phyloP scores from a whole-genome alignment of 1,140 invertebrate genomes.

The Amphibalanus amphitrite region DNA sequence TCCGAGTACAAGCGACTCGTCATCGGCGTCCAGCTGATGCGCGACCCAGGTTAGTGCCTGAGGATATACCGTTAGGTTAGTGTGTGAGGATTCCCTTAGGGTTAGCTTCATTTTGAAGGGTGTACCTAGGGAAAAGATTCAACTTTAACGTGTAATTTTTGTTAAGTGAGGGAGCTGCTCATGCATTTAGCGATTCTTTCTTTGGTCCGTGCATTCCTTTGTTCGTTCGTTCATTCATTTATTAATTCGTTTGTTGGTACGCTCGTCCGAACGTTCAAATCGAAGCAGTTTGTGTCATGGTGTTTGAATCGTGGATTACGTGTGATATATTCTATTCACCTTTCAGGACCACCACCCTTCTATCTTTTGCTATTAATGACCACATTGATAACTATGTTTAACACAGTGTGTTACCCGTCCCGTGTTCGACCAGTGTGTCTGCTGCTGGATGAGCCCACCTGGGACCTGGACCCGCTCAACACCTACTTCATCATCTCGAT shows the following conservation, averaged over 20 bases:
- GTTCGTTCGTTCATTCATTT: too few relatives aligned
- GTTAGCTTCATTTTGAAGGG: too few relatives aligned
- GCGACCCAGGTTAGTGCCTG: constrained; percentile 58
- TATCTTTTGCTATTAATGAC: too few relatives aligned
- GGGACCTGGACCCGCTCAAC: constrained; percentile 73
- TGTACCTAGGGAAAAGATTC: neutral
- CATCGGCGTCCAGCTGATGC: constrained; percentile 69
- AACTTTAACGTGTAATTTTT: neutral
- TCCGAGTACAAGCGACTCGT: constrained; percentile 68
- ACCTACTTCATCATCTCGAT: constrained; percentile 84
- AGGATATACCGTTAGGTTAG: too few relatives aligned
- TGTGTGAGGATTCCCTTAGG: too few relatives aligned
- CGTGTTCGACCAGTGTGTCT: constrained; percentile 44
- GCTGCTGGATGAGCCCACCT: constrained; percentile 74
- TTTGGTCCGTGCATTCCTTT: too few relatives aligned
- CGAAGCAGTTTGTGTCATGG: too few relatives aligned
- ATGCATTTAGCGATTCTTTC: too few relatives aligned
- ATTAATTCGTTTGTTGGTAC: too few relatives aligned
- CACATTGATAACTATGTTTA: neutral
- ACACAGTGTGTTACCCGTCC: too few relatives aligned
- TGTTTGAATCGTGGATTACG: neutral
- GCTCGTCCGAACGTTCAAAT: too few relatives aligned
- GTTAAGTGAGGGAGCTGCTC: too few relatives aligned
- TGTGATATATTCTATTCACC: neutral
- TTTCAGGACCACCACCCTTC: neutral